Evolutionary conservation across 2,888 invertebrate genomes (phyloP).

Genomic region (Candidula unifasciata): DNA sequence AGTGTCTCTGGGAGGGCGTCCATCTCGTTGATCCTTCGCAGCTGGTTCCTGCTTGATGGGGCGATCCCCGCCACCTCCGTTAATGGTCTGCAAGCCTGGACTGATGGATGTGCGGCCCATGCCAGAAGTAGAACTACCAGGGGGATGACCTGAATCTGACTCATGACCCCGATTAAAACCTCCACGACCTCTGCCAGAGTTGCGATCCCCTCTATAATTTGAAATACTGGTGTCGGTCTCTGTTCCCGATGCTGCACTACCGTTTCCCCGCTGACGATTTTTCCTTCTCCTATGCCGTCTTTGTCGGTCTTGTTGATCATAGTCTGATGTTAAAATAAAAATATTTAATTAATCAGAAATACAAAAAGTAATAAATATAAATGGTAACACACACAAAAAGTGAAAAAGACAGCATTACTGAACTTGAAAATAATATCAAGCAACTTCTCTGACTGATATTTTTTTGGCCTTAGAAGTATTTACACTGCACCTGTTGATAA

Average conservation of each 20-base stretch:
- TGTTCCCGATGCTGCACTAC: slow-evolving; percentile 71
- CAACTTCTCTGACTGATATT: too few species aligned
- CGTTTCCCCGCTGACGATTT: slow-evolving; percentile 64
- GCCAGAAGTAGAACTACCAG: slow-evolving; percentile 36
- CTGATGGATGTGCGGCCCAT: slow-evolving; percentile 44
- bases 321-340: slow-evolving; percentile 50
- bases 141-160: slow-evolving; percentile 30
- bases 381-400: not conserved
- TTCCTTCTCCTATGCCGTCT: slow-evolving; percentile 62
- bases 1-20: slow-evolving; percentile 59
- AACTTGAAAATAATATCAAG: too few species aligned
- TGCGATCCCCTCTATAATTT: slow-evolving; percentile 60
- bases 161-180: slow-evolving; percentile 47
- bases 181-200: slow-evolving; percentile 47
- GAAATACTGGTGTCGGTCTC: slow-evolving; percentile 73
- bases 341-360: not conserved
- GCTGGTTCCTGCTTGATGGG: slow-evolving; percentile 39
- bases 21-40: slow-evolving; percentile 51
- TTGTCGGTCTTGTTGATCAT: slow-evolving; percentile 57
- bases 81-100: slow-evolving; percentile 44
- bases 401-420: not conserved
- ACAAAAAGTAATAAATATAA: not conserved
- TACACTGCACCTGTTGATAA: too few species aligned
- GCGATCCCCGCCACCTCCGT: slow-evolving; percentile 53
- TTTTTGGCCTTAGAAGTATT: too few species aligned